Evolutionary conservation across 2,888 invertebrate genomes (phyloP).

Genomic region (Priocnemis perturbator): DNA sequence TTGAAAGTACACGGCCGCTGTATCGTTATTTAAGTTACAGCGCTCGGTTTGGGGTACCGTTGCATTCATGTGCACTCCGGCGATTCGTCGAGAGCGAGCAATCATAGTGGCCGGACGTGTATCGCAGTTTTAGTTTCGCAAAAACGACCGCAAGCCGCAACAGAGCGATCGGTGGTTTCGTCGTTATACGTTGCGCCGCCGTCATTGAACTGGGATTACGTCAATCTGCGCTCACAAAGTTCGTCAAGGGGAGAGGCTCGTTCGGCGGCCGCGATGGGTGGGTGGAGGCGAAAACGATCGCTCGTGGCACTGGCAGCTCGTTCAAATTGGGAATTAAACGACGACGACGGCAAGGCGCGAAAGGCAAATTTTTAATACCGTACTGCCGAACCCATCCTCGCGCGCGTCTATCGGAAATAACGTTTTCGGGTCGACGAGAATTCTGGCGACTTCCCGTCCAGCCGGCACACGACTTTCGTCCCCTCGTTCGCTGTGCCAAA

Average conservation of each 20-base stretch:
- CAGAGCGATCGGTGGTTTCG: constrained; percentile 60
- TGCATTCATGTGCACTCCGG: not conserved
- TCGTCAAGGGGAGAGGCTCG: constrained; percentile 37
- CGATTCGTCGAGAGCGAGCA: not conserved
- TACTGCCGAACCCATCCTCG: constrained; percentile 17
- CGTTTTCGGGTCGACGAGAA: not conserved
- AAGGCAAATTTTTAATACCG: constrained; percentile 46
- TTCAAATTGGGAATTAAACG: constrained; percentile 58
- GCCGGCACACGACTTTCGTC: too few species aligned
- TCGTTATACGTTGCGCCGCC: constrained; percentile 50
- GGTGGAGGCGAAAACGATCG: constrained; percentile 53
- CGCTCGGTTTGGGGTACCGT: not conserved
- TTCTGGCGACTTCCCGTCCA: too few species aligned
- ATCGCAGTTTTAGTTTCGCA: constrained; percentile 52
- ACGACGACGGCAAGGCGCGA: constrained; percentile 52
- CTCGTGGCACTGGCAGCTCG: constrained; percentile 56
- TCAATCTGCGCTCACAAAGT: constrained; percentile 58
- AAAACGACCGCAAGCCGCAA: constrained; percentile 54
- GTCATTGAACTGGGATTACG: constrained; percentile 60
- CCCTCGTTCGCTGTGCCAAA: too few species aligned
- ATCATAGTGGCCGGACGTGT: constrained; percentile 1
- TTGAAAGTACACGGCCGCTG: not conserved
- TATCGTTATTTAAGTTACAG: not conserved
- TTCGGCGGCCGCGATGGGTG: constrained; percentile 5
- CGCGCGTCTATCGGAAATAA: constrained; percentile 11